Conservation (phyloP, 2,113 vertebrate genomes). For the Gila orcuttii region DNA sequence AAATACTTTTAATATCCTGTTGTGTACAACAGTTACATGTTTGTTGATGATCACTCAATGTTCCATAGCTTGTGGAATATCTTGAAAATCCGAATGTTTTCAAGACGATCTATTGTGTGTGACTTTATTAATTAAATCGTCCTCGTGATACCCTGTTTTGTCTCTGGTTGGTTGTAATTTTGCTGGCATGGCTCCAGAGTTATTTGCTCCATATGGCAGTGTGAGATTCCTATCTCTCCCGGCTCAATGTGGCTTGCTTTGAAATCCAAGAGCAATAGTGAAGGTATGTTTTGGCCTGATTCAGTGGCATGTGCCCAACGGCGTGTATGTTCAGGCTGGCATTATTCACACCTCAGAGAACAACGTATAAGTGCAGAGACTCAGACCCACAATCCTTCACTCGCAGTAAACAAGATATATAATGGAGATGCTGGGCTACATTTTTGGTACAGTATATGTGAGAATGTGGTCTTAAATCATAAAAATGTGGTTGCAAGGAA, state of each 20-base stretch:
- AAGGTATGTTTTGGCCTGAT: slow-evolving; percentile 20
- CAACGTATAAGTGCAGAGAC: neutral
- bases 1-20: neutral
- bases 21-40: neutral
- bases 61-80: neutral
- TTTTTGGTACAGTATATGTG: neutral
- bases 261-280: slow-evolving; percentile 40
- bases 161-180: slow-evolving; percentile 11
- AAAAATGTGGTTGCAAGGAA: neutral
- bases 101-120: neutral
- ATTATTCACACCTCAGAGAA: slow-evolving; percentile 27
- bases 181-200: slow-evolving; percentile 27
- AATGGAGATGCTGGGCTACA: neutral
- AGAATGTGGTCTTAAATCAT: neutral
- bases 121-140: neutral
- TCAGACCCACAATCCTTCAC: neutral
- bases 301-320: slow-evolving; percentile 44
- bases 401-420: neutral
- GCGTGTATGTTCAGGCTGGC: slow-evolving; percentile 5
- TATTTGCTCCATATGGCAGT: slow-evolving; percentile 57
- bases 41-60: neutral
- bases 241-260: neutral
- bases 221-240: slow-evolving; percentile 56
- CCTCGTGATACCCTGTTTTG: slow-evolving; percentile 4
- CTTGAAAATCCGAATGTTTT: neutral